Base-by-base conservation (phyloP, 2,797 vertebrate genomes). In the Neoniphon sammara region DNA sequence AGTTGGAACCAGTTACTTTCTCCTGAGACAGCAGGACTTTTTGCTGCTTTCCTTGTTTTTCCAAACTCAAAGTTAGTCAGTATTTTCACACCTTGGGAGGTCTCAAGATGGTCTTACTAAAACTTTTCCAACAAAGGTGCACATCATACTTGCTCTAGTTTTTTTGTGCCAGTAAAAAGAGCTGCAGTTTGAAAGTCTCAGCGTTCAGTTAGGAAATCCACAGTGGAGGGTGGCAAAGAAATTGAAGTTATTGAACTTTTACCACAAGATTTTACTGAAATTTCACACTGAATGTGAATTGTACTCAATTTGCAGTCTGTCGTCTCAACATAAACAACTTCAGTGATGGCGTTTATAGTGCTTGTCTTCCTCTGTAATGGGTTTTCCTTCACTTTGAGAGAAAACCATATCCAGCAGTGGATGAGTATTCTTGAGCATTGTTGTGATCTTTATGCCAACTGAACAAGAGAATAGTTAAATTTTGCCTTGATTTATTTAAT, bases 401-500 rank as follows among this genome's bases (percentile, higher is more conserved):
- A 15, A 1, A 44, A 44, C 42, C 4, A 2, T 15, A 44, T 44
- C 14, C 42, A 44, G 42, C 42, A 5, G 42, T 15, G 2, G 42
- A 44, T 44, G 14, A 44, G 36, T 12, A 15, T 44, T 44, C 42
- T 44, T 44, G 12, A 44, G 42, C 4, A 39, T 11, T 39, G 14
- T 44, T 15, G 42, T 5, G 14, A 44, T 15, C 15, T 44, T 44
- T 44, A 44, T 44, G 42, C 42, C 42, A n/a, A 21, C 42, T 63
- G 62, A 77, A 75, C 46, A 71, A 67, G 27, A 49, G 6, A 8
- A 73, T 2, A 17, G 47, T 7, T 47, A 15, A 74, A 47, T 59
- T 67, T 61, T 74, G 61, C 70, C 75, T 78, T 74, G 30, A 69
- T 50, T 69, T 8, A 57, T 78, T 23, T 65, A 9, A 80, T 70